phyloP scores from a whole-genome alignment of 2,113 vertebrate genomes.

The Dipodomys spectabilis region DNA sequence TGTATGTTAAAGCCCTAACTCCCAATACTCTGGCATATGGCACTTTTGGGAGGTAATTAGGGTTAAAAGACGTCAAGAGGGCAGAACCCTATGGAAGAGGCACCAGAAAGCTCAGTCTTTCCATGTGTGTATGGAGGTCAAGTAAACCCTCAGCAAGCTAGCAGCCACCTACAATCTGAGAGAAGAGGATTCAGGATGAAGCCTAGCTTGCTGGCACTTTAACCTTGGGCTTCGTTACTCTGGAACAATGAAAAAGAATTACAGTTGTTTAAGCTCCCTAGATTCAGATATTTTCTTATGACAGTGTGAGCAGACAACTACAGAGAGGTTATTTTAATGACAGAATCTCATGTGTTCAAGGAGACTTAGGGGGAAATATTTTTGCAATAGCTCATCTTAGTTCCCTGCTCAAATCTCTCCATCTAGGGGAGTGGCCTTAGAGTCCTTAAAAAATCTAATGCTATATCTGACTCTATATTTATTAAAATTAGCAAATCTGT shows the following conservation, averaged over 20 bases:
- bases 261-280: neutral
- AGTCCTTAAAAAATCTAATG: conserved; percentile 5
- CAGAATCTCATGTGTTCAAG: neutral
- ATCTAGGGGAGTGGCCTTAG: neutral
- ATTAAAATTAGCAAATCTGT: conserved; percentile 35
- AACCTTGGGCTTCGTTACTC: neutral
- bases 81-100: neutral
- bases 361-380: neutral
- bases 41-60: neutral
- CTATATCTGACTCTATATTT: neutral
- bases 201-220: neutral
- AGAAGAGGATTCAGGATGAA: conserved; percentile 6
- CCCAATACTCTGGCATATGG: neutral
- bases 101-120: neutral
- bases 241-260: neutral
- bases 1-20: neutral
- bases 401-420: neutral
- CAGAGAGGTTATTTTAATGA: conserved; percentile 29
- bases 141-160: neutral
- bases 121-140: too few relatives aligned
- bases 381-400: neutral
- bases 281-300: neutral
- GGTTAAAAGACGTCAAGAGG: neutral
- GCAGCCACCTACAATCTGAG: neutral
- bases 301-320: neutral